Evolutionary conservation across 2,113 vertebrate genomes (phyloP).

Genomic region (Chascanopsetta lugubris): DNA sequence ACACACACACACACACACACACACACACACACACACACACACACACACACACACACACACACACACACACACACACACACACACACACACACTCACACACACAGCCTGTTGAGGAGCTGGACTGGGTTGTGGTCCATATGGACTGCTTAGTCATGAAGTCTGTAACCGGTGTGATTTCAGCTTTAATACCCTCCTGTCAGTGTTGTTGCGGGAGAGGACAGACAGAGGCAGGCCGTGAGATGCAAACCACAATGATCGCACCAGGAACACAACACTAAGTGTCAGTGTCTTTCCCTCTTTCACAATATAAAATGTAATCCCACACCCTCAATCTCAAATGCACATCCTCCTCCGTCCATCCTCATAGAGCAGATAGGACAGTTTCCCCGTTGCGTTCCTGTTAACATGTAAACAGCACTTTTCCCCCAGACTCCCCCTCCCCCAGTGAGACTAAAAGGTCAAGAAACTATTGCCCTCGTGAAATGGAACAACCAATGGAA

Average conservation of each 20-base stretch:
- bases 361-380: neutral
- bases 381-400: conserved; percentile 38
- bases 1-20: conserved; percentile 29
- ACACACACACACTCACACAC: conserved; percentile 31
- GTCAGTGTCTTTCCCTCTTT: conserved; percentile 28
- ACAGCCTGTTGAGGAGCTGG: no score
- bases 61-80: conserved; percentile 29
- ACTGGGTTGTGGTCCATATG: conserved; percentile 42
- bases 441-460: conserved; percentile 36
- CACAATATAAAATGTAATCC: conserved; percentile 30
- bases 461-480: conserved; percentile 7
- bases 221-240: neutral
- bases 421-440: conserved; percentile 13
- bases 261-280: neutral
- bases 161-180: conserved; percentile 33
- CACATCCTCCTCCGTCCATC: conserved; percentile 18
- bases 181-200: conserved; percentile 34
- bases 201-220: conserved; percentile 28
- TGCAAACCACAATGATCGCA: conserved; percentile 8
- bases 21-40: conserved; percentile 24
- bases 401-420: conserved; percentile 33
- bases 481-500: neutral
- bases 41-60: conserved; percentile 30
- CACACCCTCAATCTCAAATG: conserved; percentile 23
- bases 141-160: conserved; percentile 67